phyloP scores from a whole-genome alignment of 2,888 invertebrate genomes.

The Leptodirus hochenwartii region DNA sequence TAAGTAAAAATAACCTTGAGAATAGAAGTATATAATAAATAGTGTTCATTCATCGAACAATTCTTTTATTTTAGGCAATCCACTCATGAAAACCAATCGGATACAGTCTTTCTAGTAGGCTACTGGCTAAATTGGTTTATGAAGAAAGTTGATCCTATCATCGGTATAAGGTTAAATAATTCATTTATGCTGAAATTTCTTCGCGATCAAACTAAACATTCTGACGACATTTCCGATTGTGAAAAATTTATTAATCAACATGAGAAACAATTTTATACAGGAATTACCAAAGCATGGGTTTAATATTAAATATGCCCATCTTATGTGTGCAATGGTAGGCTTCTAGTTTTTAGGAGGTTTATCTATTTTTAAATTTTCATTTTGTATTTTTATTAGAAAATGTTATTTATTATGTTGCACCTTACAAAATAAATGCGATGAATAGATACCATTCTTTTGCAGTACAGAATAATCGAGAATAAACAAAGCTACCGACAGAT shows the following conservation, averaged over 20 bases:
- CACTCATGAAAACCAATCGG: conserved; percentile 31
- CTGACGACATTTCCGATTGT: conserved; percentile 16
- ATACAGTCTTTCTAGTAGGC: conserved; percentile 26
- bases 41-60: too few species aligned
- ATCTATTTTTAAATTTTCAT: conserved; percentile 3
- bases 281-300: conserved; percentile 25
- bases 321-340: neutral
- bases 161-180: conserved; percentile 27
- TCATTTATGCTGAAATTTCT: conserved; percentile 26
- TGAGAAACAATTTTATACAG: conserved; percentile 17
- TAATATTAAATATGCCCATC: conserved; percentile 12
- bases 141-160: conserved; percentile 26
- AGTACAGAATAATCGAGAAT: too few species aligned
- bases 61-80: conserved; percentile 21
- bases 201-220: conserved; percentile 18
- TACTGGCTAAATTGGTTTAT: conserved; percentile 32
- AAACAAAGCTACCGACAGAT: too few species aligned
- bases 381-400: too few species aligned
- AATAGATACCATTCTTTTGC: too few species aligned
- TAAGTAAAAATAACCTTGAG: conserved; percentile 20
- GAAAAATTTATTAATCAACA: conserved; percentile 18
- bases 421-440: too few species aligned
- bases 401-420: too few species aligned
- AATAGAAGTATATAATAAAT: too few species aligned
- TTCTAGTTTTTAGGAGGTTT: too few species aligned